Base-by-base conservation (phyloP, 2,113 vertebrate species). In the Astur gentilis region DNA sequence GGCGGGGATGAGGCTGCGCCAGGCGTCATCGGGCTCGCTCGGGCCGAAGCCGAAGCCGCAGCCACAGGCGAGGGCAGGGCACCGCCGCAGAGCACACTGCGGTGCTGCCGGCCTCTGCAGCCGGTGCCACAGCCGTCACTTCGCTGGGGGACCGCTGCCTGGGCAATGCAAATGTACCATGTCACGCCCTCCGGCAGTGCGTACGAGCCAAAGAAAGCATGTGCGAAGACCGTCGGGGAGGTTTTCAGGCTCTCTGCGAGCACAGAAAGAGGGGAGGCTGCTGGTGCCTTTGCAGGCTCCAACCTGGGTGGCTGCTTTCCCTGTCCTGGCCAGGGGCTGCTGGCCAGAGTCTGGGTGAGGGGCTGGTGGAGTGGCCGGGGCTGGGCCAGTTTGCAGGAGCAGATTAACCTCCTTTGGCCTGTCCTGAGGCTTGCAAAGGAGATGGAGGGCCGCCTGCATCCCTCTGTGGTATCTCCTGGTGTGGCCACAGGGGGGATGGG, bases 1-100 rank as follows among this genome's bases (percentile, higher is more conserved):
- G 0, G 34, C 65, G 4, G 21, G 67, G 47, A 62, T 38, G 61
- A 36, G 52, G 40, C 57, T 54, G 31, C 26, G 9, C 7, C 21
- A 8, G 0, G 0, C 9, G 1, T 19, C 26, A 26, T 70, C 12
- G 29, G 36, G 29, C 13, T 88, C 19, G 0, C 19, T 17, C 0
- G 21, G 64, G 23, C 45, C 10, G 19, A 47, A 47, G 45, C 52
- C 2, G 2, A 9, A 61, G 7, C 52, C 1, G 3, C 10, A 61
- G 7, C 25, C 19, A 21, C 8, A 15, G 40, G 3, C 10, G 17
- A 52, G 31, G n/a, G 36, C 54, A 78, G 65, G n/a, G 44, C 31
- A 40, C 47, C 19, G 42, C 31, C 38, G 47, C 55, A 19, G 29
- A 66, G 15, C 38, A 17, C 0, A 2, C 27, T 27, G 29, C 3